Evolutionary conservation across 2,888 invertebrate species (phyloP), one percentile per base, ranked within the genome.

Genomic region (Salpingus planirostris): DNA sequence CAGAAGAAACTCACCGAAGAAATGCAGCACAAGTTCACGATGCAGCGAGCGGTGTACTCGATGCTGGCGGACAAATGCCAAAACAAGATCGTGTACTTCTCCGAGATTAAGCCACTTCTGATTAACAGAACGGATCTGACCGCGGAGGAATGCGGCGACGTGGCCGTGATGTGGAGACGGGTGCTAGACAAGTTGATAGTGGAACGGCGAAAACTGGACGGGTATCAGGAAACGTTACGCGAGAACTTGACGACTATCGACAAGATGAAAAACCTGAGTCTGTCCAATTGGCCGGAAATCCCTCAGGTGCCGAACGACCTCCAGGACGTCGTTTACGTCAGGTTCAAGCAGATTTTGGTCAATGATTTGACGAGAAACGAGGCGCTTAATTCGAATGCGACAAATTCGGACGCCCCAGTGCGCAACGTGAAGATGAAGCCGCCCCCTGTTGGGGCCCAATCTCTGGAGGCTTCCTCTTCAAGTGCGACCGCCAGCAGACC

Each of bases 271-370:
- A n/a, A n/a, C 1, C 11, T 31, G 4, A 31, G 28, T 12, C 25
- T 13, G 7, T 24, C 7, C 15, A 26, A 31, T 4, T 36, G 36
- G 36, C 36, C 36, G 3, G 28, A 13, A 27, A 11, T 31, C 18
- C 27, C 31, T n/a, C n/a, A 4, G 10, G 26, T 36, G 11, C 36
- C 31, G 2, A 24, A n/a, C n/a, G 31, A 36, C 11, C 5, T 24
- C 3, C 36, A 36, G 21, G 36, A 36, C 22, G 7, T 36, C 4
- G 27, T 36, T n/a, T 28, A 36, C 12, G n/a, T n/a, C n/a, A n/a
- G n/a, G n/a, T n/a, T n/a, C n/a, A n/a, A n/a, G n/a, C n/a, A n/a
- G n/a, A n/a, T n/a, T n/a, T n/a, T n/a, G n/a, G n/a, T n/a, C n/a
- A n/a, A n/a, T n/a, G n/a, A n/a, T n/a, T n/a, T n/a, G n/a, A n/a